Percentiles rank a stretch among this genome's conserved stretches.
Evolutionary conservation across 2,797 vertebrate species (phyloP).

Genomic region (Centropyge bicolor): DNA sequence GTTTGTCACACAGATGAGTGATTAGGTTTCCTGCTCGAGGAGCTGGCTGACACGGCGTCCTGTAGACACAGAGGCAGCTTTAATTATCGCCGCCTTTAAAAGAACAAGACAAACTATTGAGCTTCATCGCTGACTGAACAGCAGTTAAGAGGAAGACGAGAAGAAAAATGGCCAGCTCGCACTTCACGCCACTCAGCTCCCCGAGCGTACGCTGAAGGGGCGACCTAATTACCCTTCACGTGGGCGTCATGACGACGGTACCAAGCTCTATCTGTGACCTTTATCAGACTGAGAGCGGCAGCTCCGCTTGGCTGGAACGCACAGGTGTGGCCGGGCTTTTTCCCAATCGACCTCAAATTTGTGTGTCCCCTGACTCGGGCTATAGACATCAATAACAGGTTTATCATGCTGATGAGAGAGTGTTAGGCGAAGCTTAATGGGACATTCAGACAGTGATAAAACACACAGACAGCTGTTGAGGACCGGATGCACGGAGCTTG

Average conservation of each 20-base stretch:
- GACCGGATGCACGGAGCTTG: conserved; percentile 64
- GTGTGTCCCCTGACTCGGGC: conserved; percentile 61
- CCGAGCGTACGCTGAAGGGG: conserved; percentile 10
- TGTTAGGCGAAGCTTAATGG: conserved; percentile 77
- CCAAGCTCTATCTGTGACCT: conserved; percentile 64
- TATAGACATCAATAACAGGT: conserved; percentile 71
- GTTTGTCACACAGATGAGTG: conserved; percentile 75
- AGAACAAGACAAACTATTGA: conserved; percentile 30
- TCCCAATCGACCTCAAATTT: conserved; percentile 65
- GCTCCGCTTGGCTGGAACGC: conserved; percentile 44
- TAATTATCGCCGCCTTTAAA: conserved; percentile 57
- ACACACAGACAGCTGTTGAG: conserved; percentile 75
- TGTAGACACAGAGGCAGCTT: conserved; percentile 52
- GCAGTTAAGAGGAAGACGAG: conserved; percentile 17
- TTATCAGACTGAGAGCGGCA: conserved; percentile 56
- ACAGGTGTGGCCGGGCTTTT: conserved; percentile 68
- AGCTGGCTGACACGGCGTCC: conserved; percentile 54
- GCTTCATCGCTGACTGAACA: conserved; percentile 28
- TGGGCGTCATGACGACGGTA: conserved; percentile 18
- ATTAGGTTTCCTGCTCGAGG: conserved; percentile 58
- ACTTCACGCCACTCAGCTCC: conserved; percentile 21
- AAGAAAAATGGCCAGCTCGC: not conserved
- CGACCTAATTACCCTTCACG: conserved; percentile 54
- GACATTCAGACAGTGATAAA: conserved; percentile 75
- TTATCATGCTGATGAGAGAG: conserved; percentile 78